Evolutionary conservation across 1,140 invertebrate species (phyloP).

Genomic region (Rhizoglyphus robini): DNA sequence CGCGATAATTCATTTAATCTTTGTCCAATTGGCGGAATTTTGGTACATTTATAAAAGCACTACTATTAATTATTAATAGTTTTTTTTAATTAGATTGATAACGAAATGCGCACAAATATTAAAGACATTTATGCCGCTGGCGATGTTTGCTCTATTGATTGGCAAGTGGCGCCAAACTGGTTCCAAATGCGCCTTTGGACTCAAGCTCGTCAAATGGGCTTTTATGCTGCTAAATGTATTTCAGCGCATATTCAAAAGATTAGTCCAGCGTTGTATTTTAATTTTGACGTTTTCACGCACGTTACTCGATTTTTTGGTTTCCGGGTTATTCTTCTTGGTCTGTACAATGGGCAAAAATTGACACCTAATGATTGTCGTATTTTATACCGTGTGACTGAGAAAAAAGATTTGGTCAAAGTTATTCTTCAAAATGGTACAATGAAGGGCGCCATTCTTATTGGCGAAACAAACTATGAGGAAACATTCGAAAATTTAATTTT

Average conservation of each 20-base stretch:
- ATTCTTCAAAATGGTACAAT: constrained; percentile 68
- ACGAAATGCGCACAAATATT: constrained; percentile 65
- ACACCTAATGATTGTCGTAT: constrained; percentile 63
- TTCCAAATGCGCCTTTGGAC: constrained; percentile 92
- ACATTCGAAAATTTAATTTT: constrained; percentile 96
- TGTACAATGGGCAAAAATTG: constrained; percentile 84
- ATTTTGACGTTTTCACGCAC: constrained; percentile 90
- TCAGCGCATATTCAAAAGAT: constrained; percentile 34
- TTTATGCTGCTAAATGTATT: constrained; percentile 84
- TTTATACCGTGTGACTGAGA: constrained; percentile 59
- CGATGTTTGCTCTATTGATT: constrained; percentile 69
- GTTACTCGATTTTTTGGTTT: constrained; percentile 88
- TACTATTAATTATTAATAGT: background rate
- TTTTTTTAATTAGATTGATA: constrained; percentile 54
- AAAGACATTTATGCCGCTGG: constrained; percentile 79
- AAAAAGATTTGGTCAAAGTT: constrained; percentile 75
- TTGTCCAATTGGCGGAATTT: constrained; percentile 47
- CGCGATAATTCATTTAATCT: constrained; percentile 39
- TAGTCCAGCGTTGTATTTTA: constrained; percentile 22
- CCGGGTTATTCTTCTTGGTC: constrained; percentile 72
- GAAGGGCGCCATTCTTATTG: constrained; percentile 85
- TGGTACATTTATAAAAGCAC: background rate
- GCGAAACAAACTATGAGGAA: constrained; percentile 93
- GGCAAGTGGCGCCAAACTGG: constrained; percentile 61
- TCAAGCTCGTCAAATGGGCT: constrained; percentile 92